Base-by-base conservation (phyloP, 2,888 invertebrate genomes). In the Branchinecta sandiegonensis region DNA sequence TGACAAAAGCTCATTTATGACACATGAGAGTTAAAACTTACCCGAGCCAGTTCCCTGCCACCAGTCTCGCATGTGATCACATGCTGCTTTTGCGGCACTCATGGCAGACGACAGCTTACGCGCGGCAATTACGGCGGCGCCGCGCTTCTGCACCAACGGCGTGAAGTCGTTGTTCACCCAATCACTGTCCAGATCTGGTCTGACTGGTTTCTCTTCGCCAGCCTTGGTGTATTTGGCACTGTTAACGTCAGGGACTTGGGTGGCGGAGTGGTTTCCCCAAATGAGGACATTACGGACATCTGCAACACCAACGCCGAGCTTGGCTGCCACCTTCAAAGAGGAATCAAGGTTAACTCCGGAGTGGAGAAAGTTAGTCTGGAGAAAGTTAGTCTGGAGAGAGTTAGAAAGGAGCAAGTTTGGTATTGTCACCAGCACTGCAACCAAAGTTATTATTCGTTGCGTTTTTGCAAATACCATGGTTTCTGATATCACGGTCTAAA, bases 241-340 rank as follows among this genome's bases (percentile, higher is more conserved):
- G 47, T 84, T 82, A 0, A 89, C 88, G 81, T 99, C 99, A 8
- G 99, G 97, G 79, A 90, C 97, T 81, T 99, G 97, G 10, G 99
- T 99, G 8, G 94, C 91, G 0, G 97, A 97, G 79, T 99, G 99
- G 80, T 99, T 99, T 65, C 99, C 99, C 99, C 99, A 99, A 77
- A 99, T 97, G 71, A 94, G 88, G 14, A 94, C 87, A 77, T 95
- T 95, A 75, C 85, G 85, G 0, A 96, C 89, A 76, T 86, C 83
- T 71, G 85, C 84, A 47, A 91, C 86, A 71, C 81, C 73, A n/a
- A 70, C 64, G 17, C 66, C 70, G 17, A 65, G 37, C 8, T 69
- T 68, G 8, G 67, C 66, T 8, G 72, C 70, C 68, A 73, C 71
- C 70, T 73, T 11, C 11, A 7, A 69, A 13, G 7, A 46, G 46